These are phyloP conservation scores for Geotrypetes seraphini DNA, from an alignment of 2,797 vertebrate genomes.

Conservation along the genomic window DNA sequence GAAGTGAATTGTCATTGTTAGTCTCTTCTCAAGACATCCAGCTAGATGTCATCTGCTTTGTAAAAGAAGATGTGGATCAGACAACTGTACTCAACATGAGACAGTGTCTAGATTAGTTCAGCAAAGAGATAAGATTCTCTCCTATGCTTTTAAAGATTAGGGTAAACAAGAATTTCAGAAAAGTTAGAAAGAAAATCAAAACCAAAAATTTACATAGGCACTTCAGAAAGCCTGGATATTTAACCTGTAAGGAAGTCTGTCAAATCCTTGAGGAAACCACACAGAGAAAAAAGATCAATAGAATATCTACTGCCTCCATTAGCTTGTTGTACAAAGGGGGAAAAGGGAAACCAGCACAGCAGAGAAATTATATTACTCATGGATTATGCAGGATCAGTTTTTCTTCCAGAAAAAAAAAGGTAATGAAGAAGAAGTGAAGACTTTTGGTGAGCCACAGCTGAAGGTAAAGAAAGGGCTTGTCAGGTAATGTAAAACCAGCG, in stretches of 20 bases:
- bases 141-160: constrained; percentile 72
- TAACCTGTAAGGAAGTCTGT: constrained; percentile 63
- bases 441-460: constrained; percentile 55
- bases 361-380: constrained; percentile 72
- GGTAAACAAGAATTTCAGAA: constrained; percentile 57
- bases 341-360: constrained; percentile 46
- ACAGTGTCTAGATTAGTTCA: constrained; percentile 66
- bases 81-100: constrained; percentile 65
- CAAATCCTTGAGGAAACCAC: constrained; percentile 68
- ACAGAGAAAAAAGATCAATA: constrained; percentile 74
- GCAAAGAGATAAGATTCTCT: constrained; percentile 67
- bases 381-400: constrained; percentile 73
- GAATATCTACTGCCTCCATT: constrained; percentile 80
- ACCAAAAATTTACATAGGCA: constrained; percentile 51
- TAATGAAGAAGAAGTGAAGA: constrained; percentile 49
- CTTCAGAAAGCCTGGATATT: constrained; percentile 57
- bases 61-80: constrained; percentile 84
- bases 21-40: constrained; percentile 89
- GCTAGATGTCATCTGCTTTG: constrained; percentile 87
- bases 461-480: constrained; percentile 62
- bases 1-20: constrained; percentile 97
- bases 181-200: constrained; percentile 68
- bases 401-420: constrained; percentile 58
- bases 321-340: constrained; percentile 77
- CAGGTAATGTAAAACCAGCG: constrained; percentile 73